Evolutionary conservation across 37 sponge, comb jelly and placozoan species (phyloP).

Genomic region (Chondrilla cf. caribensis): DNA sequence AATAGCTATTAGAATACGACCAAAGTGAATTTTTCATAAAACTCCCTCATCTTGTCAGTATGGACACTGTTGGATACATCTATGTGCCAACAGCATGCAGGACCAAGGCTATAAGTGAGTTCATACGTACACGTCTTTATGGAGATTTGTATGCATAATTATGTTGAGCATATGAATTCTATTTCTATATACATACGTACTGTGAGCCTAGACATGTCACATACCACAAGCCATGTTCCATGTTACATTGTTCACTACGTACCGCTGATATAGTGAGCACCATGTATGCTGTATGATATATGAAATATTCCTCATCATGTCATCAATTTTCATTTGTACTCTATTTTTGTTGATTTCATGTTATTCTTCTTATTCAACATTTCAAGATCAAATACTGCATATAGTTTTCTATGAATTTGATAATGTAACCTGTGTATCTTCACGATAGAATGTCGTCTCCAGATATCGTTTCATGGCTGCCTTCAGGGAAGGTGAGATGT

Average conservation of each 20-base stretch:
- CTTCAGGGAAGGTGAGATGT: slow-evolving; percentile 70
- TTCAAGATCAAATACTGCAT: no score
- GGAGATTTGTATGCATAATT: no score
- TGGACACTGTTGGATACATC: slow-evolving; percentile 75
- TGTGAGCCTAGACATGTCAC: neutral
- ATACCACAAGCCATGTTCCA: no score
- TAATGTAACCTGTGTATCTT: neutral
- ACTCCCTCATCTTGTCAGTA: slow-evolving; percentile 26
- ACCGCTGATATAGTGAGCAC: no score
- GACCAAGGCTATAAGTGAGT: neutral
- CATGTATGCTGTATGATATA: no score
- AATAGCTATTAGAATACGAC: slow-evolving; percentile 60
- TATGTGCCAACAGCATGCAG: slow-evolving; percentile 80
- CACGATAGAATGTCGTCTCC: slow-evolving; percentile 51
- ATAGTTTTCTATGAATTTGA: neutral
- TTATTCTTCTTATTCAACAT: no score
- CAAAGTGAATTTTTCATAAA: slow-evolving; percentile 67
- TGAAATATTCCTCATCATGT: no score
- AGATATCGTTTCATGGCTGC: slow-evolving; percentile 82
- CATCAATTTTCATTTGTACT: no score
- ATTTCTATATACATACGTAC: neutral
- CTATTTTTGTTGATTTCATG: no score
- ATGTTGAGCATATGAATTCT: no score
- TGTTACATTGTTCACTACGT: no score
- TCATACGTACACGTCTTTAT: neutral